Evolutionary conservation across 92 coral and sea anemone species (phyloP).

Genomic region (Epizoanthus illoricatus): DNA sequence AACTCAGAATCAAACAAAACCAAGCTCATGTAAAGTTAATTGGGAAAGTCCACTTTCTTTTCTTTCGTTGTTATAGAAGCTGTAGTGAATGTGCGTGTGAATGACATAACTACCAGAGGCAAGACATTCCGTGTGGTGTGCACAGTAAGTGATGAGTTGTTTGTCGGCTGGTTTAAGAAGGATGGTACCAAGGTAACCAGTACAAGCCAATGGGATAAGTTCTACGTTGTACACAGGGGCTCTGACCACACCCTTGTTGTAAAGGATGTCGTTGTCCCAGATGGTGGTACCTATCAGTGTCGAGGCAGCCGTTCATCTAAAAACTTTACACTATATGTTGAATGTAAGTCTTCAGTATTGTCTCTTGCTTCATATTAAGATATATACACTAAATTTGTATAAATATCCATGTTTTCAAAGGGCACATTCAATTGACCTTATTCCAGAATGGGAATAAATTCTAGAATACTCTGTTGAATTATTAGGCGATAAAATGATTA

Average conservation of each 20-base stretch:
- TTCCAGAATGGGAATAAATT: too few relatives aligned
- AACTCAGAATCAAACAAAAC: too few relatives aligned
- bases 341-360: slow-evolving; percentile 57
- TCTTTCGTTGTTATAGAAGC: slow-evolving; percentile 42
- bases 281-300: slow-evolving; percentile 78
- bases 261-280: slow-evolving; percentile 60
- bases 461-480: too few relatives aligned
- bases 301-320: slow-evolving; percentile 45
- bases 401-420: too few relatives aligned
- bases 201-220: slow-evolving; percentile 23
- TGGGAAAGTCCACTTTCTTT: background rate
- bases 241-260: slow-evolving; percentile 52
- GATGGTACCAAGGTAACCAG: slow-evolving; percentile 51
- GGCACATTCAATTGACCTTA: too few relatives aligned
- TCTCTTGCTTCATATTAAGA: too few relatives aligned
- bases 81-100: slow-evolving; percentile 32
- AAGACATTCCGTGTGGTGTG: slow-evolving; percentile 66
- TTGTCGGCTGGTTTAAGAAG: slow-evolving; percentile 70
- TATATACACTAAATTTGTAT: too few relatives aligned
- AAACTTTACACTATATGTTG: slow-evolving; percentile 67
- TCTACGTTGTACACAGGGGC: slow-evolving; percentile 17
- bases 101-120: slow-evolving; percentile 76
- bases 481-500: too few relatives aligned
- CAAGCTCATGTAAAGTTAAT: too few relatives aligned
- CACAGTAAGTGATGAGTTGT: slow-evolving; percentile 48